Percentiles rank a stretch among this genome's conserved stretches.
phyloP scores from a whole-genome alignment of 1,140 invertebrate species.

The Conus betulinus region DNA sequence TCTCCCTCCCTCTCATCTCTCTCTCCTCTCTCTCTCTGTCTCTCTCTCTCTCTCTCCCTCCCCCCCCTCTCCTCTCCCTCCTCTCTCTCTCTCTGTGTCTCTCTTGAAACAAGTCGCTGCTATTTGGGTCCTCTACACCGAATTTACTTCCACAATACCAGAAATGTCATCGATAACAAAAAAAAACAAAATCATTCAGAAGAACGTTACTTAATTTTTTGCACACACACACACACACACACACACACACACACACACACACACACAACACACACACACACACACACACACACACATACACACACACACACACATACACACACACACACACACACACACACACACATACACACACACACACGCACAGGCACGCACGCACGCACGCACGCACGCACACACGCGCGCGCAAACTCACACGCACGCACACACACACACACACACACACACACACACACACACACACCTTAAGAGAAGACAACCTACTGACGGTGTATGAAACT shows the following conservation, averaged over 20 bases:
- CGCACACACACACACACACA: conserved; percentile 6
- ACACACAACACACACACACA: conserved; percentile 9
- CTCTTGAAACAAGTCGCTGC: no score
- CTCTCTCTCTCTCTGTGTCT: neutral
- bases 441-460: neutral
- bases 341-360: neutral
- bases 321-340: conserved; percentile 7
- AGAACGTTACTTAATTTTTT: no score
- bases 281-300: neutral
- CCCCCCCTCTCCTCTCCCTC: neutral
- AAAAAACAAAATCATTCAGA: no score
- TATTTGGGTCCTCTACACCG: no score
- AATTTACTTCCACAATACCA: no score
- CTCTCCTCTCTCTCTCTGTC: neutral
- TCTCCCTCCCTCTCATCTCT: neutral
- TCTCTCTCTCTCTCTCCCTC: neutral
- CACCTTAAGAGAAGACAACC: neutral
- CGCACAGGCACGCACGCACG: neutral
- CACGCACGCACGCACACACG: neutral
- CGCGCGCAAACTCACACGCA: conserved; percentile 15
- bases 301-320: neutral
- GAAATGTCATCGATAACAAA: no score
- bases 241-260: neutral
- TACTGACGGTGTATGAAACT: no score
- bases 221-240: neutral